Base-by-base conservation (phyloP, 2,113 vertebrate genomes). In the Carollia perspicillata region DNA sequence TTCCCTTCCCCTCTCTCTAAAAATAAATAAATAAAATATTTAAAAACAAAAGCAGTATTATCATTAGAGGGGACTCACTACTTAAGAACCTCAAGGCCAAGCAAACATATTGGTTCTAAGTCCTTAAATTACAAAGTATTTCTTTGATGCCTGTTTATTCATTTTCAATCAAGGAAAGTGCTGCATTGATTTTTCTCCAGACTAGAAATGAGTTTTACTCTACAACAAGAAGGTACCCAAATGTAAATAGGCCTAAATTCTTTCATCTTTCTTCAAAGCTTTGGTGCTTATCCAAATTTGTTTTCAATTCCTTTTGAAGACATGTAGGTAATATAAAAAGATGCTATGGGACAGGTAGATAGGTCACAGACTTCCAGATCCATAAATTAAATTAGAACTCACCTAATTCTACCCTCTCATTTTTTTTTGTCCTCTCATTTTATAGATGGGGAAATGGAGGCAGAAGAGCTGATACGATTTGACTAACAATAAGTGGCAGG, bases 181-280 rank as follows among this genome's bases (percentile, higher is more conserved):
- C 22, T 40, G 18, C 51, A 65, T 22, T 85, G 37, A 28, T 84
- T 81, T 72, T 92, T 49, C 33, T 93, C n/a, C 47, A 58, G 69
- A 85, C 44, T 69, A 80, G 65, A 87, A 90, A 90, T 79, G 69
- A 94, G 89, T 88, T 60, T 9, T 86, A 81, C 33, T 75, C n/a
- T 72, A 17, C 33, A 53, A 65, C 7, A 47, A 53, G 30, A 51
- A n/a, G 13, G 1, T 69, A 69, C 26, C 63, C 63, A 84, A 55
- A 79, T 72, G 77, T 77, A 81, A 53, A 47, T 11, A 85, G 10
- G 13, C 42, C 77, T 51, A 22, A 47, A 18, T 26, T 78, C 23
- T 80, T 95, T 85, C 42, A 16, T 71, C 18, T 80, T 84, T 89
- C 74, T 69, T 85, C 40, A 86, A 74, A 69, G 28, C 58, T 69